Percentiles rank a stretch among this genome's conserved stretches.
Evolutionary conservation across 2,888 invertebrate genomes (phyloP).

Genomic region (Drosophila phalerata): DNA sequence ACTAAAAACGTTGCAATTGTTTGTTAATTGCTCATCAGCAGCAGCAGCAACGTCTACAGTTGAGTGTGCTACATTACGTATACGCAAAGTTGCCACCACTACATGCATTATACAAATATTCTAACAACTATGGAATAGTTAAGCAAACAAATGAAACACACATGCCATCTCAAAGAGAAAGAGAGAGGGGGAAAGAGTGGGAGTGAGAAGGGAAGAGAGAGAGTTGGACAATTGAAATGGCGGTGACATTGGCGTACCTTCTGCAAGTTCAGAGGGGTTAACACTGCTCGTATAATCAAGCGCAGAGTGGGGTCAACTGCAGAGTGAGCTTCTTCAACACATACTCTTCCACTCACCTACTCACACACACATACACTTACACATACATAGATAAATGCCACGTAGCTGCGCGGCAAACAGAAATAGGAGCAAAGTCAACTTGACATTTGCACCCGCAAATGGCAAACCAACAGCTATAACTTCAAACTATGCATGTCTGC

Average conservation of each 20-base stretch:
- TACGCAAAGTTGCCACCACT: constrained; percentile 68
- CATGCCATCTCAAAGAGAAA: neutral
- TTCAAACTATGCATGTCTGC: constrained; percentile 49
- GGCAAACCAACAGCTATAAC: constrained; percentile 60
- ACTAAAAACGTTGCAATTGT: constrained; percentile 73
- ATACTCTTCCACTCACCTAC: constrained; percentile 22
- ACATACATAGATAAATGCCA: constrained; percentile 17
- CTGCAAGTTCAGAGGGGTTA: constrained; percentile 73
- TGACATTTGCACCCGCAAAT: constrained; percentile 78
- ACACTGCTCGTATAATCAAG: constrained; percentile 73
- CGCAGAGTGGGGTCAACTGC: constrained; percentile 43
- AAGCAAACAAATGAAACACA: constrained; percentile 54
- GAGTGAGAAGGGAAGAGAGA: neutral
- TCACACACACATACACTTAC: constrained; percentile 26
- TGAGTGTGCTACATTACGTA: constrained; percentile 62
- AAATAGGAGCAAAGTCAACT: constrained; percentile 71
- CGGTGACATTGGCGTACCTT: constrained; percentile 66
- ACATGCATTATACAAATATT: constrained; percentile 72
- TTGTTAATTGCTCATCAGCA: constrained; percentile 78
- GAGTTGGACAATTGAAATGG: constrained; percentile 61
- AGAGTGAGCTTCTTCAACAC: constrained; percentile 22
- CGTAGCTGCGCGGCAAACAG: constrained; percentile 48
- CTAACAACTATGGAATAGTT: constrained; percentile 74
- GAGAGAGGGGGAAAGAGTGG: neutral
- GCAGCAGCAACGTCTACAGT: constrained; percentile 24